Conservation (phyloP, 2,113 vertebrate species). For the Crotalus tigris region DNA sequence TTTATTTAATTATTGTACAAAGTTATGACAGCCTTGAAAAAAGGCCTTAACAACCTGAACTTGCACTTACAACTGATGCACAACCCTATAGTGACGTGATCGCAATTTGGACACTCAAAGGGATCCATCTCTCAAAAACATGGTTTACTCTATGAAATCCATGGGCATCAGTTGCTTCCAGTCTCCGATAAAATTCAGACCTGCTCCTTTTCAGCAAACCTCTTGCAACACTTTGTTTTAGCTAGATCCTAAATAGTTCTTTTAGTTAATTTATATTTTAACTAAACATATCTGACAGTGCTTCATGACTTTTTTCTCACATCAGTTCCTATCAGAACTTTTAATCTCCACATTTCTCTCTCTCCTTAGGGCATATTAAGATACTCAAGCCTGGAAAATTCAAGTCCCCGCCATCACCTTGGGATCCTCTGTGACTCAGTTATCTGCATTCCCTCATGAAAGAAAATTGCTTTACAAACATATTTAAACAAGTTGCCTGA, state of each 20-base stretch:
- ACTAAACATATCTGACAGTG: neutral
- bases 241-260: neutral
- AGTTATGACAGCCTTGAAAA: neutral
- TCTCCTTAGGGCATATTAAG: fast-evolving
- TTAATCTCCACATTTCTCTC: neutral
- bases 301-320: neutral
- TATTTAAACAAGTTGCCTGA: neutral
- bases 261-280: neutral
- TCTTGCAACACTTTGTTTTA: neutral
- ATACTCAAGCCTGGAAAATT: neutral
- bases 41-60: neutral
- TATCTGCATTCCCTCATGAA: neutral
- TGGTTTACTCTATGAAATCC: neutral
- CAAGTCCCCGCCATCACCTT: neutral
- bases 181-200: neutral
- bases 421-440: neutral
- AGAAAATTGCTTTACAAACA: neutral
- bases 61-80: neutral
- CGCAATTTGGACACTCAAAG: neutral
- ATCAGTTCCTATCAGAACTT: neutral
- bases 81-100: neutral
- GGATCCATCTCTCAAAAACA: neutral
- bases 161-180: neutral
- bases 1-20: neutral
- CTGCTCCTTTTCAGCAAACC: neutral